These are phyloP conservation scores for Molossus alvarezi DNA, from an alignment of 2,797 vertebrate species.

Conservation along the genomic window DNA sequence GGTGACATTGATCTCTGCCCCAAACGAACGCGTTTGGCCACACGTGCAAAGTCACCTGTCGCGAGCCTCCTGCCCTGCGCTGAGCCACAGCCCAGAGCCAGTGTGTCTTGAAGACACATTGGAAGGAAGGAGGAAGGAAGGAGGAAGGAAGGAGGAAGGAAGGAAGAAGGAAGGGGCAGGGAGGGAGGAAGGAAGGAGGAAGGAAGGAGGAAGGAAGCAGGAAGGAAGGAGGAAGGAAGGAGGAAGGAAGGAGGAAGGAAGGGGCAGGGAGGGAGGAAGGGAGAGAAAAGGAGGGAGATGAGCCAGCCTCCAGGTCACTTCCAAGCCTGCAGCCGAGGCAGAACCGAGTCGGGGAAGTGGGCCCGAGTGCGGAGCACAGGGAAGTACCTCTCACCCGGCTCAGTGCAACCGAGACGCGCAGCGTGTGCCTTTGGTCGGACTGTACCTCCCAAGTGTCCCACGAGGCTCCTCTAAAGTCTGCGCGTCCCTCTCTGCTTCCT, in stretches of 20 bases:
- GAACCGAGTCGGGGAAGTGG: rapidly evolving
- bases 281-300: no score
- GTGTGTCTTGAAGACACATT: not conserved
- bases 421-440: rapidly evolving
- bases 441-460: rapidly evolving
- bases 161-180: not conserved
- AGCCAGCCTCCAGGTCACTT: not conserved
- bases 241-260: no score
- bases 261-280: not conserved
- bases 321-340: not conserved
- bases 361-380: no score
- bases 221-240: no score
- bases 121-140: no score
- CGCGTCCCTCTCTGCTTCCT: not conserved
- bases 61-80: rapidly evolving
- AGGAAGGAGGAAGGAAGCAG: no score
- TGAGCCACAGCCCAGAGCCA: no score
- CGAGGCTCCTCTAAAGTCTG: not conserved
- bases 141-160: no score
- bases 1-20: not conserved
- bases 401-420: rapidly evolving
- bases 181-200: not conserved
- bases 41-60: rapidly evolving
- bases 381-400: not conserved
- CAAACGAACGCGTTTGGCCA: not conserved